Base-by-base conservation (phyloP, 92 coral and sea anemone genomes). In the Isaurus tuberculatus region DNA sequence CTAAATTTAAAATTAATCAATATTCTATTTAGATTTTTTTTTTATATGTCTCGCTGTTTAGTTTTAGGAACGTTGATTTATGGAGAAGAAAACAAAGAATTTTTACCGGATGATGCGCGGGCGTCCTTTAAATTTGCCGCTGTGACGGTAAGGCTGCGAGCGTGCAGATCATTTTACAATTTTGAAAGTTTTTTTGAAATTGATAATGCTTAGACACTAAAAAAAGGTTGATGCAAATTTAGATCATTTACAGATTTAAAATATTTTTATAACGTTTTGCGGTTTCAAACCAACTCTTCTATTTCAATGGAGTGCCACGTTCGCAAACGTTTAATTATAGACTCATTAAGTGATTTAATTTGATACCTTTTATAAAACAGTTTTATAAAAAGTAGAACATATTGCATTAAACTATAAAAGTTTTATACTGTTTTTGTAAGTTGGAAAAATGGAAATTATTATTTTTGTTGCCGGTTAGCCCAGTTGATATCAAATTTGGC, bases 101-200 rank as follows among this genome's bases (percentile, higher is more conserved):
- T 92, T 72, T 78, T 88, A 13, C 95, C 97, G 10, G 90, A 94
- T 75, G 88, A 87, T 65, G 79, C 91, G 0, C 86, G 85, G 29
- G 64, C 83, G 2, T 70, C 90, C 83, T 96, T 96, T 91, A 94
- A 94, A 94, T 97, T 97, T 97, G 97, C 90, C 91, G 95, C 98
- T 66, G 83, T 87, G 51, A 70, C 55, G 88, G 98, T 90, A 80
- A 8, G 89, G 8, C n/a, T n/a, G n/a, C n/a, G n/a, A n/a, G n/a
- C n/a, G n/a, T n/a, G n/a, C n/a, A n/a, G n/a, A n/a, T n/a, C n/a
- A n/a, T 23, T 40, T 40, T 7, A 37, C 32, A 15, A 29, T 66
- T 15, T 46, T 34, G 60, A 65, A 13, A 80, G 65, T 68, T 69
- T 73, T 57, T 79, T 32, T 32, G 6, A 15, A 75, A 33, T 26